Base-by-base conservation (phyloP, 2,797 vertebrate genomes). In the Oophaga sylvatica region DNA sequence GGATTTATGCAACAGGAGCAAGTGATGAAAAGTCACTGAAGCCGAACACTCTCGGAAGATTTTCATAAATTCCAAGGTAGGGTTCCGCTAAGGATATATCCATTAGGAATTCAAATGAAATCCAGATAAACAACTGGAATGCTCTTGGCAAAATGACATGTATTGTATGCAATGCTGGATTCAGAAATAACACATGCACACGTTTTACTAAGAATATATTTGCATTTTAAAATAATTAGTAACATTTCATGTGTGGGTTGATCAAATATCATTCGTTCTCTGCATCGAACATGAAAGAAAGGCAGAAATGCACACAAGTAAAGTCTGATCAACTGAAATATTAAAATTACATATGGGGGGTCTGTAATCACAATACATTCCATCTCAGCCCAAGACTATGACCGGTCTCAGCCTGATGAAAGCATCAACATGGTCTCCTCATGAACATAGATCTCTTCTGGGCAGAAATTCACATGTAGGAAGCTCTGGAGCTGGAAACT, bases 91-190 rank as follows among this genome's bases (percentile, higher is more conserved):
- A 81, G 83, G 82, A 80, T 84, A 88, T 88, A 31, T 59, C 56
- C 82, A 84, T 88, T 88, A 85, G 57, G 59, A 84, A 84, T 80
- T 75, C 68, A 81, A 75, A 88, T 88, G 8, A 75, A 88, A 88
- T 75, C 87, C 82, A 88, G 87, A 85, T 75, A 88, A 80, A 81
- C 59, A 84, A 65, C 65, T 76, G 87, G 83, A 80, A 88, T 85
- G 65, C 57, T 13, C 31, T 85, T 81, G 87, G 87, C 77, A 88
- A 80, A 75, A 29, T n/a, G 11, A 63, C 79, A 68, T 29, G 77
- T 26, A 88, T 84, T 85, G 67, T 84, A 41, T 81, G 76, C 67
- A 56, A 75, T 20, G 71, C 62, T 79, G 78, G 53, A 31, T 60
- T 83, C n/a, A 80, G 57, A 87, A 71, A 70, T 22, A 87, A 84